phyloP scores from a whole-genome alignment of 2,113 vertebrate species.

The Orientallactaga bullata region DNA sequence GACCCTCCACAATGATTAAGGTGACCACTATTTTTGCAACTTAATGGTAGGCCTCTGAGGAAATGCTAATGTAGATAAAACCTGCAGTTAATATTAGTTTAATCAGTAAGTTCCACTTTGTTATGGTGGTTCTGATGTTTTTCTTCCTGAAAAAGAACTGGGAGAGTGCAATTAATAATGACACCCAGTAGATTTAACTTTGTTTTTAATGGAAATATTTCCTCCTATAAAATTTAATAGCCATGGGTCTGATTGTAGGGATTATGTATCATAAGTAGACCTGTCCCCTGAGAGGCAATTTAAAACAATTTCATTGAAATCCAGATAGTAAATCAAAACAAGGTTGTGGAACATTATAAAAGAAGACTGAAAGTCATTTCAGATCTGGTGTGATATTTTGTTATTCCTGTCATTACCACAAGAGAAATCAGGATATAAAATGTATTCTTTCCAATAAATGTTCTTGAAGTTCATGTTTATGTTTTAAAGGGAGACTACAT shows the following conservation, averaged over 20 bases:
- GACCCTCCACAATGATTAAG: background rate
- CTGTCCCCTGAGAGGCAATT: slow-evolving; percentile 29
- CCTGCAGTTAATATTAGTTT: background rate
- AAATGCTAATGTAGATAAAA: background rate
- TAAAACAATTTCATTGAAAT: slow-evolving; percentile 27
- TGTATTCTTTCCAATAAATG: background rate
- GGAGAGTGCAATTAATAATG: slow-evolving; percentile 42
- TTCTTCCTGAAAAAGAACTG: slow-evolving; percentile 49
- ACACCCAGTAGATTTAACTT: slow-evolving; percentile 42
- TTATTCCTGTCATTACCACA: background rate
- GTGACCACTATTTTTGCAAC: background rate
- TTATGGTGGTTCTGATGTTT: background rate
- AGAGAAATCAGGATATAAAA: background rate
- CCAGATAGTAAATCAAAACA: background rate
- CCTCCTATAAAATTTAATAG: slow-evolving; percentile 65
- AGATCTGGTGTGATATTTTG: background rate
- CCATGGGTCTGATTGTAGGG: slow-evolving; percentile 43
- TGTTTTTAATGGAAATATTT: slow-evolving; percentile 76
- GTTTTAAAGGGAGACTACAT: background rate
- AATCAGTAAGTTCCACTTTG: background rate
- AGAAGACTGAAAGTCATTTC: background rate
- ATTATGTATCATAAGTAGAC: background rate
- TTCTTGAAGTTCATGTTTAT: background rate
- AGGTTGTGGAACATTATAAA: background rate
- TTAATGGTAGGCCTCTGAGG: background rate